A percentile compares a stretch with the other conserved stretches of the same genome.
These are phyloP conservation scores for Mellivora capensis DNA, from an alignment of 2,113 vertebrate species.

Conservation along the genomic window DNA sequence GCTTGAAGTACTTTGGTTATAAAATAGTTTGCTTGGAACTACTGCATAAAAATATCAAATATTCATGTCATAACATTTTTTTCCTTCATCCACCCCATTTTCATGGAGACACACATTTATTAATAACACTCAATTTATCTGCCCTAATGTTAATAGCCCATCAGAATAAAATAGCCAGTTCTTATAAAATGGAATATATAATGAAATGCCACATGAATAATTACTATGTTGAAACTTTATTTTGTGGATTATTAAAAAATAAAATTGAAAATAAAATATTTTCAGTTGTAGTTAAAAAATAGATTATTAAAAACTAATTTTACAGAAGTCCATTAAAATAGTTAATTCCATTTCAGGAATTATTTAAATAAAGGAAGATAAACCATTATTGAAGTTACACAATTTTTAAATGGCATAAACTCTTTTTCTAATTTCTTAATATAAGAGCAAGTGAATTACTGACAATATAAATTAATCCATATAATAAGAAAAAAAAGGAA, in stretches of 20 bases:
- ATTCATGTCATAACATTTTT: neutral
- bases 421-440: neutral
- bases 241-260: neutral
- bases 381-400: neutral
- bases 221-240: neutral
- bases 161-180: neutral
- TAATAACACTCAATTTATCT: neutral
- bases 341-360: neutral
- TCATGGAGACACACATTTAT: neutral
- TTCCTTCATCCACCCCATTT: neutral
- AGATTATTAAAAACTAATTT: neutral
- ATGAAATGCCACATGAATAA: constrained; percentile 1
- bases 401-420: neutral
- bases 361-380: neutral
- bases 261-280: neutral
- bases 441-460: neutral
- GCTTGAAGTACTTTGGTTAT: neutral
- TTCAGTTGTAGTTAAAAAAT: neutral
- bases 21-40: neutral
- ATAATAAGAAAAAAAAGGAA: neutral
- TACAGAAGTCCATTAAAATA: neutral
- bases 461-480: neutral
- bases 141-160: neutral
- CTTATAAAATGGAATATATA: constrained; percentile 16
- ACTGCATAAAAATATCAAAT: neutral